phyloP scores from a whole-genome alignment of 2,888 invertebrate species.

The Eristalis arbustorum region DNA sequence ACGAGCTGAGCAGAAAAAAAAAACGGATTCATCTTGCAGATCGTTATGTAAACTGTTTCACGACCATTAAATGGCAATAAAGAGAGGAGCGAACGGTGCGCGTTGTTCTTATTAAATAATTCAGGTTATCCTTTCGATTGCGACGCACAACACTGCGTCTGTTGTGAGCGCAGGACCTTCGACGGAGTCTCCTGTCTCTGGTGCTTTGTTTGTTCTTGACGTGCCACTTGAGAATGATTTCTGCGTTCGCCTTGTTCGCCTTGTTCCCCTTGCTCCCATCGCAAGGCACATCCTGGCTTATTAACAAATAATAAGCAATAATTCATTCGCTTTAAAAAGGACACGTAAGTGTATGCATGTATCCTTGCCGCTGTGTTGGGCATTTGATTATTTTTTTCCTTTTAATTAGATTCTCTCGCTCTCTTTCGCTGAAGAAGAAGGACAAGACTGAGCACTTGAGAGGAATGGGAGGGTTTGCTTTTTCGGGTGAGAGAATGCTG shows the following conservation, averaged over 20 bases:
- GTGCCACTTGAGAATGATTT: conserved; percentile 64
- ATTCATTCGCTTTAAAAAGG: conserved; percentile 60
- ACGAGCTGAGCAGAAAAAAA: conserved; percentile 5
- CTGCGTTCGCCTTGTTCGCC: conserved; percentile 15
- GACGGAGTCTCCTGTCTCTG: background rate
- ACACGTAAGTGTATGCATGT: conserved; percentile 16
- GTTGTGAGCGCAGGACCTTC: background rate
- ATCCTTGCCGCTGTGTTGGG: conserved; percentile 5
- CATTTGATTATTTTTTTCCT: conserved; percentile 9
- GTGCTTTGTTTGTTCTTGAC: conserved; percentile 41
- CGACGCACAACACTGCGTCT: background rate
- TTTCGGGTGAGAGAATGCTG: conserved; percentile 32
- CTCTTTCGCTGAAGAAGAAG: conserved; percentile 7
- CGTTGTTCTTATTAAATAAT: conserved; percentile 48
- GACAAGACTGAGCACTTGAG: conserved; percentile 56
- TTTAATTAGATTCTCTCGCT: conserved; percentile 67
- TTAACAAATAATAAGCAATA: conserved; percentile 71
- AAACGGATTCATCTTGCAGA: conserved; percentile 28
- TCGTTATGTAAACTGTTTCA: conserved; percentile 36
- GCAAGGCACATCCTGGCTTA: conserved; percentile 62
- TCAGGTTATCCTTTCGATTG: conserved; percentile 42
- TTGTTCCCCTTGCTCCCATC: conserved; percentile 16
- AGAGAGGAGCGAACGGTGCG: conserved; percentile 39
- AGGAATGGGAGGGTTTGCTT: background rate
- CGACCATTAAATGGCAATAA: conserved; percentile 66